phyloP scores from a whole-genome alignment of 2,888 invertebrate genomes.

The Stenodema calcarata region DNA sequence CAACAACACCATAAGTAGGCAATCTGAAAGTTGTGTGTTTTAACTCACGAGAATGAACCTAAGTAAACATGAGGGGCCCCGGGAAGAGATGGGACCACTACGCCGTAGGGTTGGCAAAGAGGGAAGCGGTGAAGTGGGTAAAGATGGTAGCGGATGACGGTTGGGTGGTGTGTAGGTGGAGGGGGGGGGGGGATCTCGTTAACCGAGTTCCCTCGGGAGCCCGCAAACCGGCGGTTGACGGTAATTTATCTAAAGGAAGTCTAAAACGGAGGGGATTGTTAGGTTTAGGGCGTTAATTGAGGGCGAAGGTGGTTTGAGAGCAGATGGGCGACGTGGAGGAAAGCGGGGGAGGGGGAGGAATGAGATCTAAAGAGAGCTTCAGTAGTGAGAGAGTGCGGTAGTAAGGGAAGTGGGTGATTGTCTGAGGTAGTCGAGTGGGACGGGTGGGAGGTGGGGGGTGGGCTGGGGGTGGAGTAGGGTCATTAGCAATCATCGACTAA shows the following conservation, averaged over 20 bases:
- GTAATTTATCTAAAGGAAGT: conserved; percentile 32
- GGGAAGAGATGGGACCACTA: not conserved
- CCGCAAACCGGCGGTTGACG: conserved; percentile 36
- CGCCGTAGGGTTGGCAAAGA: not conserved
- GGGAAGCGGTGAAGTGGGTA: not conserved
- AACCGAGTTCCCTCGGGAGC: conserved; percentile 36
- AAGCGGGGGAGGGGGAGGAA: not conserved
- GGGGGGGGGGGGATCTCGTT: conserved; percentile 4
- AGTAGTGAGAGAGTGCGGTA: not conserved
- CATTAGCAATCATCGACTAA: conserved; percentile 16
- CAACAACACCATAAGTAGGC: not conserved
- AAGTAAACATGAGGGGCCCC: not conserved
- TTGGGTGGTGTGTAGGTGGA: not conserved
- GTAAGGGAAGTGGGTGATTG: conserved; percentile 4
- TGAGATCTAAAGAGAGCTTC: conserved; percentile 38
- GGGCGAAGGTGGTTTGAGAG: conserved; percentile 35
- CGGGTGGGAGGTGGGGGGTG: not conserved
- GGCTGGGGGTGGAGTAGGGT: not conserved
- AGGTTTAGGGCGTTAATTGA: conserved; percentile 23
- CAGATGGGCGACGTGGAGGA: not conserved
- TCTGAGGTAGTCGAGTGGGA: not conserved
- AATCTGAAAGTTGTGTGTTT: not conserved
- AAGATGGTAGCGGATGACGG: not conserved
- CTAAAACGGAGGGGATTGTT: conserved; percentile 20
- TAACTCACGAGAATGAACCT: not conserved